Base-by-base conservation (phyloP, 2,797 vertebrate genomes). In the Columba guinea region DNA sequence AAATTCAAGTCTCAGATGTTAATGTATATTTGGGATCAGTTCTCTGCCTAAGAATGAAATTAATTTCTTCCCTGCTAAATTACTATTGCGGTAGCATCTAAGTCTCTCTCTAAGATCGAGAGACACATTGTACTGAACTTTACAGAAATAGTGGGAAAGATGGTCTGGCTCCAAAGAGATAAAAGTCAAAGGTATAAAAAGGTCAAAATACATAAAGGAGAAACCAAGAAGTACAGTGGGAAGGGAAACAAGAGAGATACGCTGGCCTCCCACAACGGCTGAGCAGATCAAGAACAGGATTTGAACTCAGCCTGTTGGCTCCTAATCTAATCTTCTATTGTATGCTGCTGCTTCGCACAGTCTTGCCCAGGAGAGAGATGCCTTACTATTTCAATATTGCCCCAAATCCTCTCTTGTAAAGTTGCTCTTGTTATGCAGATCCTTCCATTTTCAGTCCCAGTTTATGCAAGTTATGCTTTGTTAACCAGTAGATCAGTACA, bases 111-210 rank as follows among this genome's bases (percentile, higher is more conserved):
- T 70, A 70, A 64, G 27, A 77, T 52, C 11, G 34, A 77, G 74
- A 86, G 34, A 86, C 3, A 15, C 30, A 7, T 34, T 56, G n/a
- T 49, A 32, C 70, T 53, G 17, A 85, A 74, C 34, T 49, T 84
- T 5, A 55, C 3, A 7, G 46, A 85, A 70, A 77, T 28, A 11
- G 24, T 26, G 55, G 26, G 46, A 62, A 89, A 84, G 51, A 82
- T 63, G 28, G 22, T 65, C n/a, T 0, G 0, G 18, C 8, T 88
- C 69, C 70, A 71, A 62, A 70, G 46, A 83, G 18, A 60, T 48
- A 58, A 70, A 87, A 91, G 70, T 89, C 52, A 89, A 76, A 94
- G 83, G 35, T 34, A 41, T 20, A 84, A 87, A 94, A 80, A 95
- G 80, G 60, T 91, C 78, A 77, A 77, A 88, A 84, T 23, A 70